Conservation (phyloP, 2,888 invertebrate species). For the Homarus gammarus region DNA sequence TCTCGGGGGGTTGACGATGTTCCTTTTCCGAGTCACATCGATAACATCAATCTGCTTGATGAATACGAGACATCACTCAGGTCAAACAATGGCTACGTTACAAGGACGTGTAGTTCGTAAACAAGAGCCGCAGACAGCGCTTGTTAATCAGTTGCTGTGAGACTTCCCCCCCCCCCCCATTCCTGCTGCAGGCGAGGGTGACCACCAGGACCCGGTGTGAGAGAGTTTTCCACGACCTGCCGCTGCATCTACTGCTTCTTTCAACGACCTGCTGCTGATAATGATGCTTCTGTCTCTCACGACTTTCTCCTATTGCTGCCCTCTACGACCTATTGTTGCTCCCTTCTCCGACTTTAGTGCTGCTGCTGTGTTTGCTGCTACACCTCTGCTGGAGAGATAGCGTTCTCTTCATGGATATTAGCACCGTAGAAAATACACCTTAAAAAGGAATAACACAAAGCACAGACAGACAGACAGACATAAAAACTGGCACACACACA, state of each 20-base stretch:
- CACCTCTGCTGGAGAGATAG: too few relatives aligned
- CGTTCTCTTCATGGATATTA: too few relatives aligned
- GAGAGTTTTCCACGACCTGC: background rate
- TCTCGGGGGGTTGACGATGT: conserved; percentile 12
- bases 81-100: conserved; percentile 40
- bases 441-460: too few relatives aligned
- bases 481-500: background rate
- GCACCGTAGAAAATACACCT: too few relatives aligned
- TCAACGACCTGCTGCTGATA: background rate
- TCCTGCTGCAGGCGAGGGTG: background rate
- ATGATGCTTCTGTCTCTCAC: background rate
- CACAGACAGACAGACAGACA: background rate
- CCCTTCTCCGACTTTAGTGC: too few relatives aligned
- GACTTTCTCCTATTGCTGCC: background rate
- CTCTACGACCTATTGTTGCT: too few relatives aligned
- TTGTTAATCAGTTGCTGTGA: conserved; percentile 33
- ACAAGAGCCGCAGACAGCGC: conserved; percentile 35
- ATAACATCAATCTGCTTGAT: conserved; percentile 29
- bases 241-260: background rate
- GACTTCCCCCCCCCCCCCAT: background rate
- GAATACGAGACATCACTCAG: conserved; percentile 33
- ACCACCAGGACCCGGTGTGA: background rate
- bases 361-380: background rate
- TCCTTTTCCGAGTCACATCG: conserved; percentile 10
- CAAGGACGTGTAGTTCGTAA: conserved; percentile 40